Evolutionary conservation across 2,888 invertebrate species (phyloP).

Genomic region (Polydrusus tereticollis): DNA sequence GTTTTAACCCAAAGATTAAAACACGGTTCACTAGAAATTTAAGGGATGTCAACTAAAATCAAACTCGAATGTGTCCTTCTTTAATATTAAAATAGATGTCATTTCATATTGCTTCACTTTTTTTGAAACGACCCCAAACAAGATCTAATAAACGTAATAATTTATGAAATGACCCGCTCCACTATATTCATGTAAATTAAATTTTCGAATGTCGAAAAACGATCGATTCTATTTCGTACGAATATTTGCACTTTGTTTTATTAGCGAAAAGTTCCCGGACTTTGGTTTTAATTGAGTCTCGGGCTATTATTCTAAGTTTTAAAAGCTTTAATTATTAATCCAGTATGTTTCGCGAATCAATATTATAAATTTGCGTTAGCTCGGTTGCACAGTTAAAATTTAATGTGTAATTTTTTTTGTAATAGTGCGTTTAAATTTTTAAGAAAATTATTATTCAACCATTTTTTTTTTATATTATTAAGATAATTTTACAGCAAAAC

Average conservation of each 20-base stretch:
- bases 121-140: neutral
- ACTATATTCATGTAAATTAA: neutral
- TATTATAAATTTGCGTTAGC: conserved; percentile 7
- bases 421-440: neutral
- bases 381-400: neutral
- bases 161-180: neutral
- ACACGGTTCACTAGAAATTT: no score
- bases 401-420: neutral
- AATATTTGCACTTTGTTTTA: conserved; percentile 22
- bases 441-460: neutral
- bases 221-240: conserved; percentile 9
- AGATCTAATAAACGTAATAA: neutral
- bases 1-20: no score
- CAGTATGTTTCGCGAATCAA: conserved; percentile 14
- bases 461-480: neutral
- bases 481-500: neutral
- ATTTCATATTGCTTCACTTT: no score
- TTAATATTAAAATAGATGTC: no score
- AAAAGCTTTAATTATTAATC: conserved; percentile 28
- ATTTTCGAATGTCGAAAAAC: conserved; percentile 11
- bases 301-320: conserved; percentile 35
- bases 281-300: conserved; percentile 25
- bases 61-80: no score
- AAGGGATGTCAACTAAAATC: no score
- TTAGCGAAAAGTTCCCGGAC: conserved; percentile 3